Conservation (phyloP, 2,888 invertebrate species). For the Piscicola geometra region DNA sequence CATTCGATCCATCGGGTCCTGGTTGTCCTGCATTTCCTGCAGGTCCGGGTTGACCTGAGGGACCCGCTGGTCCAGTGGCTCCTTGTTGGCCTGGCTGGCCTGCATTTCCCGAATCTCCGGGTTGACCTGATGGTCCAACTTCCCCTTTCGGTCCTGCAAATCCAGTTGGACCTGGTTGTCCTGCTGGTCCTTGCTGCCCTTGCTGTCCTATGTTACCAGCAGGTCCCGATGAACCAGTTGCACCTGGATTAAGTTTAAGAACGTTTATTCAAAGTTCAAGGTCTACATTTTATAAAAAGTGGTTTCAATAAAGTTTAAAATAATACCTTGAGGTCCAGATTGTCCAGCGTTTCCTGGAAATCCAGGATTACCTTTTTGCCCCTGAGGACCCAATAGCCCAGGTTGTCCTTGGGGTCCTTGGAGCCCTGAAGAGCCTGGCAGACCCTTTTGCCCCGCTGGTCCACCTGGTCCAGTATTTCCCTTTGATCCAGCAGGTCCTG, state of each 20-base stretch:
- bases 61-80: slow-evolving; percentile 35
- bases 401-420: neutral
- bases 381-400: slow-evolving; percentile 34
- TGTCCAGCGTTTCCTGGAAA: slow-evolving; percentile 37
- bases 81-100: slow-evolving; percentile 36
- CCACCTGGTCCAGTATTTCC: slow-evolving; percentile 35
- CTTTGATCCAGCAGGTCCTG: slow-evolving; percentile 31
- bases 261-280: slow-evolving; percentile 12
- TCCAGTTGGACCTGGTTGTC: slow-evolving; percentile 46
- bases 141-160: slow-evolving; percentile 33
- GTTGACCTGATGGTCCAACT: slow-evolving; percentile 25
- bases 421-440: slow-evolving; percentile 35
- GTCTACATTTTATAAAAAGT: neutral
- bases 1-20: slow-evolving; percentile 40
- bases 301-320: neutral
- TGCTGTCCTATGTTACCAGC: slow-evolving; percentile 37
- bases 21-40: slow-evolving; percentile 34
- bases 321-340: neutral
- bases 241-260: slow-evolving; percentile 30
- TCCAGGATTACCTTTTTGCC: slow-evolving; percentile 38
- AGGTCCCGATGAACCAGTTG: slow-evolving; percentile 35
- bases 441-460: slow-evolving; percentile 23
- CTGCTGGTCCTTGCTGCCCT: slow-evolving; percentile 35
- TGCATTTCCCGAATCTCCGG: slow-evolving; percentile 34
- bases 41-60: slow-evolving; percentile 33